phyloP scores from a whole-genome alignment of 2,797 vertebrate genomes.

The Cossypha caffra region DNA sequence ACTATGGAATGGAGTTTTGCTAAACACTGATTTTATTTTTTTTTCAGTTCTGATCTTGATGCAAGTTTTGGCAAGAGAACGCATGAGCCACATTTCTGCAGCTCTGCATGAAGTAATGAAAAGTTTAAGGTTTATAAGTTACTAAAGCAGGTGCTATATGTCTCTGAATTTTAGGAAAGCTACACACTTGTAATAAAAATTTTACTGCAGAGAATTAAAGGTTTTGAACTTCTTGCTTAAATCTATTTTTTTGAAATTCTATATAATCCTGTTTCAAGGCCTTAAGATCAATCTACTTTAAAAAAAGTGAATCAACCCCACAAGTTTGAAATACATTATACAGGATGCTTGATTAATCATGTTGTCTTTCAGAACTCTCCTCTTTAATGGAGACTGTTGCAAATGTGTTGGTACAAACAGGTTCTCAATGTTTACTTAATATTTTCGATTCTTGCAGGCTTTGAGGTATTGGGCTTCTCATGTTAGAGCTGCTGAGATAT shows the following conservation, averaged over 20 bases:
- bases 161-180: not conserved
- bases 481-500: not conserved
- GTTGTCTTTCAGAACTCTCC: not conserved
- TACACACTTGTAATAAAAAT: not conserved
- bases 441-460: not conserved
- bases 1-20: not conserved
- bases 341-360: not conserved
- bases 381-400: not conserved
- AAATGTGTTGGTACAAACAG: not conserved
- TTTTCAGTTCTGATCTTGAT: not conserved
- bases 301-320: not conserved
- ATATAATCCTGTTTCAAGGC: not conserved
- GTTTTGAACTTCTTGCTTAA: not conserved
- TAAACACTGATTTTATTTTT: not conserved
- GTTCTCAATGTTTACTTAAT: not conserved
- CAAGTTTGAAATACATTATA: not conserved
- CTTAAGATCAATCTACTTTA: not conserved
- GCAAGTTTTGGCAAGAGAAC: not conserved
- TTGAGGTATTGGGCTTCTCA: not conserved
- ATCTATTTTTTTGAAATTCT: not conserved
- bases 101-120: not conserved
- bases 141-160: not conserved
- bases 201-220: not conserved
- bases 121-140: not conserved
- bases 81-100: not conserved